Conservation (phyloP, 2,113 vertebrate genomes). For the Muntiacus muntjak region DNA sequence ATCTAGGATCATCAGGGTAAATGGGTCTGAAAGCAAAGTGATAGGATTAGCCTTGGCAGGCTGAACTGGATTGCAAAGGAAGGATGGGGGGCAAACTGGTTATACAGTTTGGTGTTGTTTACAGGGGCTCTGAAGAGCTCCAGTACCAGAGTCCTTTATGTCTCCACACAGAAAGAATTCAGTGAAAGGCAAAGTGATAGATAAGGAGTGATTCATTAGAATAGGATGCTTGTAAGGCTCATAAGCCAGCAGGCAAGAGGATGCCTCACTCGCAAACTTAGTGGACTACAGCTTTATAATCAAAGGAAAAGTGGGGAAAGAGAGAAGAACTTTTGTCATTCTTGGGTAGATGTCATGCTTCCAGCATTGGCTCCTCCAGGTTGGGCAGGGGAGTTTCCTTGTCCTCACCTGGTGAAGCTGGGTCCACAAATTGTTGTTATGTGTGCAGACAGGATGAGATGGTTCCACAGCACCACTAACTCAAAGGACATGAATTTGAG, state of each 20-base stretch:
- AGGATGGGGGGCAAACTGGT: accelerated
- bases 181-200: not conserved
- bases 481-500: not conserved
- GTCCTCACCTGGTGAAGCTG: not conserved
- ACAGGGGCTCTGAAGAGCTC: not conserved
- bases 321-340: not conserved
- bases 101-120: not conserved
- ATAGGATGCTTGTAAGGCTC: not conserved
- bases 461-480: not conserved
- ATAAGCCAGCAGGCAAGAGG: not conserved
- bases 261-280: not conserved
- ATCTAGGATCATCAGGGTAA: not conserved
- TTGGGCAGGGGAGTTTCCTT: not conserved
- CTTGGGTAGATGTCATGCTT: not conserved
- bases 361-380: not conserved
- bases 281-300: not conserved
- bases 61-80: not conserved
- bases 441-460: not conserved
- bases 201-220: not conserved
- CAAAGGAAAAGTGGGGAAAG: not conserved
- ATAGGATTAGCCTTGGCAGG: not conserved
- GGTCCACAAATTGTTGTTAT: not conserved
- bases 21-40: not conserved
- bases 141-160: not conserved
- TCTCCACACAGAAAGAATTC: not conserved